These are phyloP conservation scores for Dicranocentrus wangi DNA, from an alignment of 2,888 invertebrate genomes.

Conservation along the genomic window DNA sequence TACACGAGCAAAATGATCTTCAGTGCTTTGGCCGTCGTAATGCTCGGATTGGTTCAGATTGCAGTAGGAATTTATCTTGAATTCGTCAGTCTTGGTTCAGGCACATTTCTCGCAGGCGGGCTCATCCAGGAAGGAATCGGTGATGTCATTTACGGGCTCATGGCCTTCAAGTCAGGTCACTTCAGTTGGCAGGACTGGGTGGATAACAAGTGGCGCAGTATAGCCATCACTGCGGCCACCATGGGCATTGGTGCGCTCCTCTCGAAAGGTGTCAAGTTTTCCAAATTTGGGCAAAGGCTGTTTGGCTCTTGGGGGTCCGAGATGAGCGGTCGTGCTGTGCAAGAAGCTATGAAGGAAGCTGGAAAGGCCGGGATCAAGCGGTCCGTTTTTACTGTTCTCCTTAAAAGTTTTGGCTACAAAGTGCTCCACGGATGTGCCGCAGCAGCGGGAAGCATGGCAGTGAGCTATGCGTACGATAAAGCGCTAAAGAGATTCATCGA, in stretches of 20 bases:
- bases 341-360: background rate
- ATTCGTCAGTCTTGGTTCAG: slow-evolving; percentile 60
- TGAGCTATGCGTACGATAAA: background rate
- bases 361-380: background rate
- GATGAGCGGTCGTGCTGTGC: background rate
- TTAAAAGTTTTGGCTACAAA: background rate
- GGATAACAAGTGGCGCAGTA: slow-evolving; percentile 62
- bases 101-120: slow-evolving; percentile 66
- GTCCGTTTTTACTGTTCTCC: background rate
- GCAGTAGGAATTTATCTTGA: slow-evolving; percentile 67
- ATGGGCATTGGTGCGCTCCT: background rate
- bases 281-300: background rate
- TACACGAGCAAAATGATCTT: slow-evolving; percentile 20
- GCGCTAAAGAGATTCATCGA: slow-evolving; percentile 6
- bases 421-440: background rate
- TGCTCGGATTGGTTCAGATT: slow-evolving; percentile 71
- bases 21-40: background rate
- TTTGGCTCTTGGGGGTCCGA: background rate
- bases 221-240: slow-evolving; percentile 35
- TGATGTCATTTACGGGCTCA: slow-evolving; percentile 71
- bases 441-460: background rate
- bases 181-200: slow-evolving; percentile 71
- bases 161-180: slow-evolving; percentile 61
- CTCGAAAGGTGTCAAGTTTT: background rate
- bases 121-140: slow-evolving; percentile 72